Base-by-base conservation (phyloP, 2,797 vertebrate species). In the Helicolenus hilgendorfi region DNA sequence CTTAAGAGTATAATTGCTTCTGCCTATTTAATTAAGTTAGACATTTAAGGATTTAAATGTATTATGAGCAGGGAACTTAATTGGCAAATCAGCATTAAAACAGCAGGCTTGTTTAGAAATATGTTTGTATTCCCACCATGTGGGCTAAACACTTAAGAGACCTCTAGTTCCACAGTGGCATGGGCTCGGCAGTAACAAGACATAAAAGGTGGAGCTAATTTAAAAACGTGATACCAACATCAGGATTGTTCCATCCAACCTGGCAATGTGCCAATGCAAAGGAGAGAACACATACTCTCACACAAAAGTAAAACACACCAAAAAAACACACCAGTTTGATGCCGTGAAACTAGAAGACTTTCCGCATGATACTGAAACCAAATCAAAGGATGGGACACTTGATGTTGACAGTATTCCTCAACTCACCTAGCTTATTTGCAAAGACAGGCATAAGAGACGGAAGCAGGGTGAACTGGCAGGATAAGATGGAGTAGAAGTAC, bases 391-490 rank as follows among this genome's bases (percentile, higher is more conserved):
- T 13, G 11, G 24, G 18, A 60, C 4, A 49, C 0, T n/a, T 24
- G 38, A 15, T 53, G 63, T 31, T 36, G 31, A 77, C 35, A 59
- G 56, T 38, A 55, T 33, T 59, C 27, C 5, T 7, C 2, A 24
- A 92, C 98, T 94, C 96, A 99, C 99, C 98, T 4, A 99, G 97
- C 86, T 99, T 99, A 76, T 90, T 94, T 82, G 98, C 98, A 93
- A 99, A 99, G 71, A 92, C 96, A 31, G 97, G 96, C 96, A 94
- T 97, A 92, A 98, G 95, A 53, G 95, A 92, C 2, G 98, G 98
- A 74, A 98, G 89, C 31, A 98, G 96, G 74, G 86, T 88, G 84
- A 99, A 99, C 93, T 98, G 97, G 67, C 83, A 97, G 55, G 93
- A 97, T 3, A 99, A 96, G 75, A 98, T 79, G 3, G 97, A 98